These are phyloP conservation scores for Ascaphus truei DNA, from an alignment of 2,113 vertebrate genomes.

Conservation along the genomic window DNA sequence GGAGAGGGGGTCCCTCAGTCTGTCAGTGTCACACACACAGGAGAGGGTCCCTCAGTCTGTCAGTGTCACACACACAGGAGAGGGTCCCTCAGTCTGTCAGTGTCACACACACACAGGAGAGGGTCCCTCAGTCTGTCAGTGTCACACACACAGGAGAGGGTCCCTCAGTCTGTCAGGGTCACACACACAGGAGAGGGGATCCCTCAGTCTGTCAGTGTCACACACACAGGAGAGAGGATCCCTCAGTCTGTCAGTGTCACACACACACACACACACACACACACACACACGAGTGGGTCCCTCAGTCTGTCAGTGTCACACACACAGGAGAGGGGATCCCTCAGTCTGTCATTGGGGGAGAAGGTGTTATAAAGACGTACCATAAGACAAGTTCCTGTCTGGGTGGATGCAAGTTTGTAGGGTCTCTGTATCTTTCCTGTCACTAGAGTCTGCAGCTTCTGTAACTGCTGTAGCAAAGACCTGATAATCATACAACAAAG, in stretches of 20 bases:
- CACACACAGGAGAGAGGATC: background rate
- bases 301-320: background rate
- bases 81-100: too few species aligned
- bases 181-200: background rate
- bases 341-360: background rate
- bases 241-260: background rate
- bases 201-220: background rate
- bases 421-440: constrained; percentile 80
- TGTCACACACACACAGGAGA: background rate
- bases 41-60: too few species aligned
- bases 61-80: too few species aligned
- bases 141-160: background rate
- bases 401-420: constrained; percentile 84
- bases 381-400: constrained; percentile 86
- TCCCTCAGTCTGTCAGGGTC: background rate
- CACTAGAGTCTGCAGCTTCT: constrained; percentile 82
- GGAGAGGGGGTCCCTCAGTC: too few species aligned
- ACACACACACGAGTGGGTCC: background rate
- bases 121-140: background rate
- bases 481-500: too few species aligned
- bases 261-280: background rate
- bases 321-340: background rate
- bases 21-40: background rate
- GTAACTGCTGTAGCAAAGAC: constrained; percentile 84
- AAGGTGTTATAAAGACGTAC: constrained; percentile 52